Percentiles rank a stretch among this genome's conserved stretches.
phyloP scores from a whole-genome alignment of 2,113 vertebrate genomes.

The Onychostoma macrolepis region DNA sequence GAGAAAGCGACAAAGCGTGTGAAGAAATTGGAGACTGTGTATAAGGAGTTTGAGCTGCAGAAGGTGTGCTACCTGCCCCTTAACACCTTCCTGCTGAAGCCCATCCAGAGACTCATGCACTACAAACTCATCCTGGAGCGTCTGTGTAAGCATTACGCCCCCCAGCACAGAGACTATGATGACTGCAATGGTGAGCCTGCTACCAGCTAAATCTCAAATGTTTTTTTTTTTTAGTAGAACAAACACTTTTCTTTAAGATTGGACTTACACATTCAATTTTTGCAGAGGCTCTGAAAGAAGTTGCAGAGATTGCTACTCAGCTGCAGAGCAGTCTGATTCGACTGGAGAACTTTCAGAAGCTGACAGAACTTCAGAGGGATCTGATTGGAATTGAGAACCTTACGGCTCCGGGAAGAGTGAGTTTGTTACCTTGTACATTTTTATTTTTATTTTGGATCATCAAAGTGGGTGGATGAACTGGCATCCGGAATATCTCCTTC shows the following conservation, averaged over 20 bases:
- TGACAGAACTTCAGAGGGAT: constrained; percentile 92
- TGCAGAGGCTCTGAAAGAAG: constrained; percentile 86
- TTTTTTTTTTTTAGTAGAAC: not conserved
- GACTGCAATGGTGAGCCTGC: constrained; percentile 83
- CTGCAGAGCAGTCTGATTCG: constrained; percentile 89
- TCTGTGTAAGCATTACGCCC: constrained; percentile 82
- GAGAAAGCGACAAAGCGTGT: constrained; percentile 84
- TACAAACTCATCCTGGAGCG: constrained; percentile 90
- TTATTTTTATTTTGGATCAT: not conserved
- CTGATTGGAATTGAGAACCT: constrained; percentile 89
- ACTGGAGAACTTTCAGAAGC: constrained; percentile 95
- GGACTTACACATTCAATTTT: not conserved
- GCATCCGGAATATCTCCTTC: not conserved
- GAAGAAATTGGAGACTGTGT: constrained; percentile 87
- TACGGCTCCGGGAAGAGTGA: constrained; percentile 83
- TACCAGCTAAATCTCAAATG: not conserved
- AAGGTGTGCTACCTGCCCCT: constrained; percentile 96
- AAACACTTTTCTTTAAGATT: not conserved
- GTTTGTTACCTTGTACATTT: constrained; percentile 47
- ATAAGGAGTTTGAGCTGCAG: constrained; percentile 94
- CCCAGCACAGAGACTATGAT: constrained; percentile 77
- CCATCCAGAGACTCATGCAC: constrained; percentile 92
- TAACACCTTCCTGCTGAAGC: constrained; percentile 92
- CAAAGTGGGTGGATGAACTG: not conserved
- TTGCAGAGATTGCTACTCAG: constrained; percentile 83